Conservation (phyloP, 92 coral and sea anemone genomes). For the Palythoa heliodiscus region DNA sequence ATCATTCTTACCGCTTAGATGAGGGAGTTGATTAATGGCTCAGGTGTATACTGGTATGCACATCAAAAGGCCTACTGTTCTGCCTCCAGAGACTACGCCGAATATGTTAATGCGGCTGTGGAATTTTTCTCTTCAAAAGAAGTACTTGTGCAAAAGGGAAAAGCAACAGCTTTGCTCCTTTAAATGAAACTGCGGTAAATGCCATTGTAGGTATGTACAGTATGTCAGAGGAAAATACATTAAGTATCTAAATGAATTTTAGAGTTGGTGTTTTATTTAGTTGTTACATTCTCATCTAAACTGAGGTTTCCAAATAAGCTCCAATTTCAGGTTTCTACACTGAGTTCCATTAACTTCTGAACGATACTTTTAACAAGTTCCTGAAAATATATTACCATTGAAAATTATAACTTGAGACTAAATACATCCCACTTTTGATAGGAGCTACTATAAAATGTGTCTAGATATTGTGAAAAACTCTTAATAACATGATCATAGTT, state of each 20-base stretch:
- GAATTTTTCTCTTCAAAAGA: constrained; percentile 29
- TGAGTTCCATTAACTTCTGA: background rate
- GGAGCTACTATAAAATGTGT: background rate
- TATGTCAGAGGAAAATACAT: background rate
- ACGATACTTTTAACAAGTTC: background rate
- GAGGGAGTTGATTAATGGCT: constrained; percentile 39
- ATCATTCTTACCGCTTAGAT: constrained; percentile 16
- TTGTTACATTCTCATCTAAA: background rate
- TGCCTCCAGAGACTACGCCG: constrained; percentile 23
- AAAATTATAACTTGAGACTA: background rate
- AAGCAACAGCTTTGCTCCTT: background rate
- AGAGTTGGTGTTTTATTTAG: constrained; percentile 1
- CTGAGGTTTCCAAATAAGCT: background rate
- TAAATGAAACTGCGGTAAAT: background rate
- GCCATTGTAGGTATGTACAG: constrained; percentile 2
- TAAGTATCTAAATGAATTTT: background rate
- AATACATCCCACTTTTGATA: background rate
- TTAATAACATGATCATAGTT: background rate
- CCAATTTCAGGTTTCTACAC: background rate
- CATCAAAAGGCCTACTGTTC: constrained; percentile 42
- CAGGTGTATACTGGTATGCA: constrained; percentile 34
- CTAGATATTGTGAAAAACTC: background rate
- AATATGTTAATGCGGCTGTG: constrained; percentile 41
- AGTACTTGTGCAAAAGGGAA: background rate
- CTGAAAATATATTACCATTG: background rate